Conservation (phyloP, 2,113 vertebrate genomes). For the Tychaedon coryphoeus region DNA sequence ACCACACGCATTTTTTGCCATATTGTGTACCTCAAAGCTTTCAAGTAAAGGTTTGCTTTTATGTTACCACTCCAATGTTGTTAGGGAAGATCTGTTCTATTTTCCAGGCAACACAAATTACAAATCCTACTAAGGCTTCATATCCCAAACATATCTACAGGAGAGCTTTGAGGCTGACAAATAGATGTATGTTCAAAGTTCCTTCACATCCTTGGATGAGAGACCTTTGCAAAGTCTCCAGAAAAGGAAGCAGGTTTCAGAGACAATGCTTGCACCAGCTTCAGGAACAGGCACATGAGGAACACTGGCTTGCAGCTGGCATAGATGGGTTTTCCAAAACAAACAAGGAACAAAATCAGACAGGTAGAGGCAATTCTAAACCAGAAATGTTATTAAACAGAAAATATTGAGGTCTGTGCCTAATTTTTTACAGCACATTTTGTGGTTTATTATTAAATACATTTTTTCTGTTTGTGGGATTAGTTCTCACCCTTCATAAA, state of each 20-base stretch:
- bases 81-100: not conserved
- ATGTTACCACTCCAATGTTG: rapidly evolving
- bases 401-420: not conserved
- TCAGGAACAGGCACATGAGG: not conserved
- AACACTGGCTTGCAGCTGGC: not conserved
- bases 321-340: not conserved
- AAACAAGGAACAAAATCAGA: not conserved
- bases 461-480: not conserved
- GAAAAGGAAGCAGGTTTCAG: not conserved
- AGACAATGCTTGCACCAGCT: not conserved
- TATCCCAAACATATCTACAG: not conserved
- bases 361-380: not conserved
- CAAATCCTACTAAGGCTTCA: not conserved
- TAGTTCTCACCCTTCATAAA: not conserved
- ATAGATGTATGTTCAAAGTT: not conserved
- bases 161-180: not conserved
- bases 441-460: not conserved
- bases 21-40: not conserved
- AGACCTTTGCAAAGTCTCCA: not conserved
- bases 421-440: not conserved
- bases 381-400: not conserved
- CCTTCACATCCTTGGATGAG: not conserved
- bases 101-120: not conserved
- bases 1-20: not conserved
- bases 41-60: not conserved